Conservation (phyloP, 2,113 vertebrate genomes). For the Gambusia affinis region DNA sequence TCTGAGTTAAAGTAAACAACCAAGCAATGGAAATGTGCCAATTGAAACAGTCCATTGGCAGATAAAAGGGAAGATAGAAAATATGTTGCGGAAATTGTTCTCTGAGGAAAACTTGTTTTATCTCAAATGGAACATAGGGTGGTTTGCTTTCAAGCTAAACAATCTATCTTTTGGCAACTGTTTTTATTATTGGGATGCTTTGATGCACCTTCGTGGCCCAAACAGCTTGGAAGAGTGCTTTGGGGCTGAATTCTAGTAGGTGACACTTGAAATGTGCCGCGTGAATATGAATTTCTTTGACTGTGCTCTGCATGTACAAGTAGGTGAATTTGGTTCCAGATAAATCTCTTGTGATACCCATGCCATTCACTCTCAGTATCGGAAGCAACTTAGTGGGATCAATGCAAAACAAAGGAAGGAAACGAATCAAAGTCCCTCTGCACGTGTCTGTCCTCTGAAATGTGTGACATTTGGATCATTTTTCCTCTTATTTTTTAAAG, state of each 20-base stretch:
- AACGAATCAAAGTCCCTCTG: slow-evolving; percentile 36
- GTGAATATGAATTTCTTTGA: slow-evolving; percentile 67
- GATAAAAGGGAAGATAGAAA: slow-evolving; percentile 42
- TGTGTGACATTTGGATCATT: background rate
- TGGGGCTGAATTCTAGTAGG: slow-evolving; percentile 57
- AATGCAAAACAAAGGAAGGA: slow-evolving; percentile 13
- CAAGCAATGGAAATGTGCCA: slow-evolving; percentile 23
- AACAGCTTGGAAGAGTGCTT: slow-evolving; percentile 40
- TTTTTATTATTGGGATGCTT: slow-evolving; percentile 64
- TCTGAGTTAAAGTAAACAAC: slow-evolving; percentile 1
- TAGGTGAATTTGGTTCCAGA: slow-evolving; percentile 41
- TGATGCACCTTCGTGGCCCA: slow-evolving; percentile 66
- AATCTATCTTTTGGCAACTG: slow-evolving; percentile 35
- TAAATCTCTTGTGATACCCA: slow-evolving; percentile 53
- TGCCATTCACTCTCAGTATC: slow-evolving; percentile 59
- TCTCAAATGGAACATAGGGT: slow-evolving; percentile 18
- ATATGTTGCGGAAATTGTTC: slow-evolving; percentile 41
- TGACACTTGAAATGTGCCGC: slow-evolving; percentile 59
- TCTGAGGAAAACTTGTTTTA: slow-evolving; percentile 40
- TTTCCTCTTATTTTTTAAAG: slow-evolving; percentile 30
- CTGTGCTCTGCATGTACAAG: slow-evolving; percentile 61
- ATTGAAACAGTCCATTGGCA: slow-evolving; percentile 16
- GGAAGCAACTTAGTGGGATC: slow-evolving; percentile 21
- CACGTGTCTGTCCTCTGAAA: slow-evolving; percentile 4
- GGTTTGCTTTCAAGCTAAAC: slow-evolving; percentile 30